A percentile compares a stretch with the other conserved stretches of the same genome.
phyloP scores from a whole-genome alignment of 2,113 vertebrate genomes.

The Myanophis thanlyinensis region DNA sequence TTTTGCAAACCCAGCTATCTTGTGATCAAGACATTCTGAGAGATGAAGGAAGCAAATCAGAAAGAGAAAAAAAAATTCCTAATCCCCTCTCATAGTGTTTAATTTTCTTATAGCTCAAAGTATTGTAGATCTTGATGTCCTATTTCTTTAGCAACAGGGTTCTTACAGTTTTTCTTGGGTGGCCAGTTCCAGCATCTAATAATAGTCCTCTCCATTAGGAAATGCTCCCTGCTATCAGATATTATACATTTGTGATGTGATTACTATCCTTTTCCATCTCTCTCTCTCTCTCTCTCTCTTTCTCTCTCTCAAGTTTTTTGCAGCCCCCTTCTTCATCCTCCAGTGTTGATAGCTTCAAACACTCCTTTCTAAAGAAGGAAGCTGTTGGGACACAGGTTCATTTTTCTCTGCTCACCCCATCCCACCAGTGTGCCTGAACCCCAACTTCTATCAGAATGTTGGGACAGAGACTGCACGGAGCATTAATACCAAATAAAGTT shows the following conservation, averaged over 20 bases:
- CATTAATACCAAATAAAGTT: conserved; percentile 35
- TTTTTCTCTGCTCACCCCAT: not conserved
- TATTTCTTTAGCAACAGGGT: not conserved
- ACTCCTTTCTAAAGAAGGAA: not conserved
- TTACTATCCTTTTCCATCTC: not conserved
- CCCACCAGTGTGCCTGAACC: not conserved
- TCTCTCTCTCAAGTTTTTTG: not conserved
- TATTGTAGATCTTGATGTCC: not conserved
- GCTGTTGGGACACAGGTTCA: not conserved
- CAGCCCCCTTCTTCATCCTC: rapidly evolving
- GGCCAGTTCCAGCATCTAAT: not conserved
- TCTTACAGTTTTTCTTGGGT: not conserved
- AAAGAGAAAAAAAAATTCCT: not conserved
- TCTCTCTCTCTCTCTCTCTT: too few relatives aligned
- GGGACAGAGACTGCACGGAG: conserved; percentile 2
- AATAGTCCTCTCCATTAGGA: not conserved
- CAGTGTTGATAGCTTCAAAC: not conserved
- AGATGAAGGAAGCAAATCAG: not conserved
- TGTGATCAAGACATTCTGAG: not conserved
- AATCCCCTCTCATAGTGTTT: not conserved
- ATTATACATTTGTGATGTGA: not conserved
- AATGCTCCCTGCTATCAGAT: not conserved
- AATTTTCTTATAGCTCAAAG: not conserved
- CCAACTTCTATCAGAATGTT: not conserved
- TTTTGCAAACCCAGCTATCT: not conserved